Evolutionary conservation across 1,140 invertebrate species (phyloP), one percentile per base, ranked within the genome.

Genomic region (Heliconius congener): DNA sequence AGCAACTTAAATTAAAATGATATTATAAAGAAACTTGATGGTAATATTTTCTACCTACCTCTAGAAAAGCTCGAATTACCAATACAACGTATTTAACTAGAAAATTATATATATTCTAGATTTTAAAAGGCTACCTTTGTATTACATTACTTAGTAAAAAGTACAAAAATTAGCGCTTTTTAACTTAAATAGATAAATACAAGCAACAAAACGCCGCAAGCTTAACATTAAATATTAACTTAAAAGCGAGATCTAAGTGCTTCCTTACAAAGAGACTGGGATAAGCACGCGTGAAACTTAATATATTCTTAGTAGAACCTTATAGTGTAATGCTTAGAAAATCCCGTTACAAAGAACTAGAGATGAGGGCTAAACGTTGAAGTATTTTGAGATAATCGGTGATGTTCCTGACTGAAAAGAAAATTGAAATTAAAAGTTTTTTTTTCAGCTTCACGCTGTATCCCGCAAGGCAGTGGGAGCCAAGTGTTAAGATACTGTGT

Each of bases 221-320:
- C 30, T 72, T 42, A 55, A 77, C 70, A 77, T 71, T 71, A 77
- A 71, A 77, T 55, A 55, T 71, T 77, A 52, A 77, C 39, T 39
- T 30, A 27, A 50, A 72, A 77, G 76, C 76, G 27, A 77, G 70
- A 42, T 76, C 66, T 76, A 76, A 76, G 74, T 76, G 74, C 74
- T 70, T 66, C 46, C 39, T 34, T 55, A 72, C 71, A 72, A 72
- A 72, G 70, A 70, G 60, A 55, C 76, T 46, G 42, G 76, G 76
- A 77, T 50, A 71, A 76, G 70, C 23, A 77, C 66, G 75, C 75
- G 66, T 71, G 42, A 77, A 77, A 72, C 76, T 76, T 46, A 46
- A 76, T 30, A 70, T 71, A 72, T 71, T 77, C 70, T 72, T 71
- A 77, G 66, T 55, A 34, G 76, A 77, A 77, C 46, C 18, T 75